These are phyloP conservation scores for Nyctalus aviator DNA, from an alignment of 2,797 vertebrate species.

Conservation along the genomic window DNA sequence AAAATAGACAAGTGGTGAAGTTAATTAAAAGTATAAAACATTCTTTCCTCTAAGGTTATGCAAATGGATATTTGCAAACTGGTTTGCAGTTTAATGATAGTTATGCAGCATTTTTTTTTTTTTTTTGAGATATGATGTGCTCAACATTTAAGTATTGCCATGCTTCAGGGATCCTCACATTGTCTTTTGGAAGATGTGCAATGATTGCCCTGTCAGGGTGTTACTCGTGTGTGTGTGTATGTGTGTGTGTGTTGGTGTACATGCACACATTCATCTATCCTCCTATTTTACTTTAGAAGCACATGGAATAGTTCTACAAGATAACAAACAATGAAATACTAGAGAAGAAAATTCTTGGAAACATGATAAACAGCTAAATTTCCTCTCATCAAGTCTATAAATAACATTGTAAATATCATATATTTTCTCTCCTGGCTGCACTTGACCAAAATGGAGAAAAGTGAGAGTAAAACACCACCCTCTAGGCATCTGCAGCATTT, in stretches of 20 bases:
- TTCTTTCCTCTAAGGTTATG: neutral
- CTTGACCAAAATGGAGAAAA: neutral
- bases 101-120: neutral
- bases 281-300: neutral
- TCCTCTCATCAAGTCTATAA: conserved; percentile 48
- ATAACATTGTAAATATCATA: neutral
- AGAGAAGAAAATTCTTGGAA: conserved; percentile 20
- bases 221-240: accelerated
- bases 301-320: neutral
- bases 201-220: neutral
- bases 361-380: neutral
- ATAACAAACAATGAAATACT: neutral
- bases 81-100: neutral
- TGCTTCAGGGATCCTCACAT: neutral
- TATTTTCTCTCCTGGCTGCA: neutral
- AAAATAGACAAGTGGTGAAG: neutral
- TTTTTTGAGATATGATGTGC: neutral
- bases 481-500: conserved; percentile 45
- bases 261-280: accelerated
- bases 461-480: neutral
- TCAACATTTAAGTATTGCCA: neutral
- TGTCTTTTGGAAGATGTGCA: neutral
- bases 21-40: neutral
- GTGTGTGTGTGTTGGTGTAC: accelerated
- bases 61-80: neutral